Conservation (phyloP, 2,888 invertebrate species). For the Himalopsyche tibetana region DNA sequence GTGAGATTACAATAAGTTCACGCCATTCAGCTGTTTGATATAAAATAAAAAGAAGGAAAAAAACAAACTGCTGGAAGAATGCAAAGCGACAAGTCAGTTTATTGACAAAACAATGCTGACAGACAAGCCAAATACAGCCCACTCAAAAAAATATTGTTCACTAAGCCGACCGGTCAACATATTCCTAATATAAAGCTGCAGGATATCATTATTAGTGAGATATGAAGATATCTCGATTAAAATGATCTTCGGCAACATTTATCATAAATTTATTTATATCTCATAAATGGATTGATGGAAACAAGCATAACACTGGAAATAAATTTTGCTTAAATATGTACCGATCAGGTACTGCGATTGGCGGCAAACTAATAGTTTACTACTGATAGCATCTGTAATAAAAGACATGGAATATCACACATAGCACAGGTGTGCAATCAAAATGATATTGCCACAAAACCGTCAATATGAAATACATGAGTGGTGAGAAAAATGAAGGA, state of each 20-base stretch:
- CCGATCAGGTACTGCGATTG: no score
- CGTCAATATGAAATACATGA: neutral
- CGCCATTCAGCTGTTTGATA: neutral
- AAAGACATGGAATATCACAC: no score
- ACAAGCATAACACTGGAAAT: no score
- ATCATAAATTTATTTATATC: no score
- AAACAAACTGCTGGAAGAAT: constrained; percentile 19
- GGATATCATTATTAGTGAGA: neutral
- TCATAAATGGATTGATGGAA: no score
- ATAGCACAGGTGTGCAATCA: no score
- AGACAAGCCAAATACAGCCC: constrained; percentile 24
- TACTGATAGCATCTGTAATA: no score
- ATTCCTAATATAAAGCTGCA: constrained; percentile 14
- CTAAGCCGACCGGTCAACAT: neutral
- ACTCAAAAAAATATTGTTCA: neutral
- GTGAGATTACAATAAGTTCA: neutral
- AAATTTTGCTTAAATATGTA: no score
- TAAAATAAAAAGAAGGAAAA: constrained; percentile 41
- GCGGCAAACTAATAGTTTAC: no score
- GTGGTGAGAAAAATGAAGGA: neutral
- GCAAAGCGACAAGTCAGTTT: constrained; percentile 9
- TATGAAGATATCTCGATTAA: no score
- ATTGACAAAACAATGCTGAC: constrained; percentile 18
- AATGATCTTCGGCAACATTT: no score
- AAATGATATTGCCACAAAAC: no score